Base-by-base conservation (phyloP, 2,113 vertebrate genomes). In the Silurus asotus region DNA sequence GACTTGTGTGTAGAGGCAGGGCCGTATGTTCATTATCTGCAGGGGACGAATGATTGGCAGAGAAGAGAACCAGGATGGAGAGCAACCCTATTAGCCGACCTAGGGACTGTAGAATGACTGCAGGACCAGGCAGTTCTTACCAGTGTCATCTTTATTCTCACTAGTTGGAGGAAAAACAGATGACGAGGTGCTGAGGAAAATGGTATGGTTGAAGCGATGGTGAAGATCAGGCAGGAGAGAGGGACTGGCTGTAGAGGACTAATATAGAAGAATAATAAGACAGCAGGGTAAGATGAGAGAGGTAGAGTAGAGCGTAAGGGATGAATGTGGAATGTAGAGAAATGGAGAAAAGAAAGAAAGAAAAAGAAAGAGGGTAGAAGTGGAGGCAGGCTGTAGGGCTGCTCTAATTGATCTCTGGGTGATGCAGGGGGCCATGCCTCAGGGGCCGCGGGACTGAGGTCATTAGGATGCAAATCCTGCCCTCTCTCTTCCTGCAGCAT, bases 401-500 rank as follows among this genome's bases (percentile, higher is more conserved):
- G 75, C 91, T 92, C 92, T 95, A 95, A 95, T 95, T 95, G 94
- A 95, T 95, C 94, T 95, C 93, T 92, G 92, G 94, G 93, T 93
- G 93, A 91, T 90, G 92, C 91, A 90, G 88, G 93, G 93, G 93
- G 93, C 92, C 90, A 91, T 84, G 93, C 92, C 94, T 93, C 90
- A 65, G 93, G 94, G 93, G 92, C 93, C 93, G 90, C 90, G 92
- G 92, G 90, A 90, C 91, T 92, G 90, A 92, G 91, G 92, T 94
- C 93, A 94, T 95, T 95, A 94, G 93, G 90, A 95, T 95, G 94
- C 94, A 94, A 95, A 95, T 95, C 91, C 90, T 92, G 88, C 85
- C 77, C 92, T 87, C 88, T 84, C 83, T 89, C 88, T 88, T 89
- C 86, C 86, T 89, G 86, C 88, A 87, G 81, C 80, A 81, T 61